Base-by-base conservation (phyloP, 2,888 invertebrate species). In the Baronia brevicornis region DNA sequence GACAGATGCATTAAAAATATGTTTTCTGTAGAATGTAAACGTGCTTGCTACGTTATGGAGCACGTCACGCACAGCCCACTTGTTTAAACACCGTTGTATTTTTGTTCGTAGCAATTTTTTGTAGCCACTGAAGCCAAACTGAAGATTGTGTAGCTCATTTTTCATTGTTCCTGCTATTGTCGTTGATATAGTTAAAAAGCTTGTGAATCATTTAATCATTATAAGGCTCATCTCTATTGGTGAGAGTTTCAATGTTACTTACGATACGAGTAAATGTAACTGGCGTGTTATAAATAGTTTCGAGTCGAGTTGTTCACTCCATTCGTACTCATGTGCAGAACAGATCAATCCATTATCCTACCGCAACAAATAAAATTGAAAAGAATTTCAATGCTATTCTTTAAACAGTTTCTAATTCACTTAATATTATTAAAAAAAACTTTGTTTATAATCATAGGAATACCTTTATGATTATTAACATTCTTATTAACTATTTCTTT, bases 301-400 rank as follows among this genome's bases (percentile, higher is more conserved):
- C 61, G 63, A 59, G 57, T 65, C 60, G 68, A 64, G 64, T 65
- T 65, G 69, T 66, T 64, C 60, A 60, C 61, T 49, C 60, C 61
- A 61, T 48, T 58, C 61, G 61, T 60, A 62, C 63, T 65, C 67
- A 60, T 51, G 59, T 63, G 60, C 62, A 62, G 65, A 72, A 72
- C 77, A 75, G 74, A 64, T 64, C 64, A 54, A 57, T 66, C 73
- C 71, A 74, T 79, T 80, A 79, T 79, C 73, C 72, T 65, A 64
- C 69, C 60, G 62, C 67, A 68, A 66, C 69, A 64, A 74, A 78
- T 79, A 78, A 80, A 73, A 68, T 65, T 66, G 54, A 72, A 77
- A 70, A 74, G 70, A 72, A 74, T 73, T 60, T 67, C 51, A 55
- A 54, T 54, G 56, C 56, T 54, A 44, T 53, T 51, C 46, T 41